Conservation (phyloP, 2,888 invertebrate species). For the Gonocerus acuteangulatus region DNA sequence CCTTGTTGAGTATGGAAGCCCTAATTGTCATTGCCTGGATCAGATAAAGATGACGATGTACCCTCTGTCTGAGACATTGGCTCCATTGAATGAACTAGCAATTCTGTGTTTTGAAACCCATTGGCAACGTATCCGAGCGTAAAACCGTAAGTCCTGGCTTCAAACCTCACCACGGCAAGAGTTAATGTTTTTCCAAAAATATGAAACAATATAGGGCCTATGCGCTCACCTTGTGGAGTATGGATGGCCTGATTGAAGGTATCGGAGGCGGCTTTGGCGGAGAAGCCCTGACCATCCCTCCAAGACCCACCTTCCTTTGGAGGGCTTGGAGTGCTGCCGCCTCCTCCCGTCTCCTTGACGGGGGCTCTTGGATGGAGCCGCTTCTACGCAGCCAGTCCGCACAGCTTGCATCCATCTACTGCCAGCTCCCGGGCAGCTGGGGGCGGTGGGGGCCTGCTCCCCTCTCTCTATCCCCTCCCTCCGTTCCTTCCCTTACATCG, state of each 20-base stretch:
- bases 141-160: no score
- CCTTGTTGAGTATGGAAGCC: no score
- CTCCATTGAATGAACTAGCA: no score
- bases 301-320: constrained; percentile 52
- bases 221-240: constrained; percentile 17
- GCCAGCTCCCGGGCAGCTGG: neutral
- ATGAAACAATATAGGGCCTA: no score
- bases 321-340: constrained; percentile 62
- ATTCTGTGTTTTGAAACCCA: no score
- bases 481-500: neutral
- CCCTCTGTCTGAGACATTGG: no score
- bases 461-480: neutral
- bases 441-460: neutral
- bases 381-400: constrained; percentile 23
- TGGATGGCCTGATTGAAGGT: constrained; percentile 2
- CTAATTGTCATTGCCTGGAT: no score
- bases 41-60: no score
- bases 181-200: no score
- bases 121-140: no score
- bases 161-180: no score
- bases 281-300: constrained; percentile 22
- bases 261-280: neutral
- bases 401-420: constrained; percentile 21
- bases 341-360: constrained; percentile 60
- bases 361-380: constrained; percentile 49